Base-by-base conservation (phyloP, 1,140 invertebrate genomes). In the Chionoecetes opilio region DNA sequence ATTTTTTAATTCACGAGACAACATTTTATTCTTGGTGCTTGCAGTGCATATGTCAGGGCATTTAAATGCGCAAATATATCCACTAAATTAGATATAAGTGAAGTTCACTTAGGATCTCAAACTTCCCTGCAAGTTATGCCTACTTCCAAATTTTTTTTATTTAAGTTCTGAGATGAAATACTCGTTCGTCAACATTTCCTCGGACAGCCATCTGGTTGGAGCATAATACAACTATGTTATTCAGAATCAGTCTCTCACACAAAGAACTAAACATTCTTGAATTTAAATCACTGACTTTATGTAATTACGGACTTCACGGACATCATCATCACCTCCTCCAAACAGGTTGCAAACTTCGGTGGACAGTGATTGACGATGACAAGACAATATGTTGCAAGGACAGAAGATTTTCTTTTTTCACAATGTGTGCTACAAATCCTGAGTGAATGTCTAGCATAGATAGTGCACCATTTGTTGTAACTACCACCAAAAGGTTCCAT, bases 191-290 rank as follows among this genome's bases (percentile, higher is more conserved):
- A 82, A 92, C 53, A 93, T 93, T 84, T 87, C 82, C 38, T 93
- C 92, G 37, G 85, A 93, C 34, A 93, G 82, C 92, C 82, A 93
- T 93, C 92, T 85, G 92, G 92, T 94, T 94, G 38, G 85, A 94
- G 93, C 93, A 82, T 94, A 94, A 82, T 94, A 94, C 93, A 94
- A 85, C 92, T 38, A n/a, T 85, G 92, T 85, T 93, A 84, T 93
- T 93, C 92, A 93, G n/a, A 93, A 41, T 93, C 92, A 38, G 35
- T 93, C 75, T 93, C 92, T 84, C 75, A n/a, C 75, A 93, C 92
- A 93, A 93, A 93, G 92, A 93, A 93, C 92, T 93, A 85, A 93
- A 85, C 75, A 93, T 75, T 93, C 82, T n/a, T n/a, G n/a, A n/a
- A n/a, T n/a, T n/a, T n/a, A n/a, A n/a, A n/a, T n/a, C n/a, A n/a